A percentile compares a stretch with the other conserved stretches of the same genome.
Evolutionary conservation across 2,113 vertebrate species (phyloP).

Genomic region (Malaclemys terrapin): DNA sequence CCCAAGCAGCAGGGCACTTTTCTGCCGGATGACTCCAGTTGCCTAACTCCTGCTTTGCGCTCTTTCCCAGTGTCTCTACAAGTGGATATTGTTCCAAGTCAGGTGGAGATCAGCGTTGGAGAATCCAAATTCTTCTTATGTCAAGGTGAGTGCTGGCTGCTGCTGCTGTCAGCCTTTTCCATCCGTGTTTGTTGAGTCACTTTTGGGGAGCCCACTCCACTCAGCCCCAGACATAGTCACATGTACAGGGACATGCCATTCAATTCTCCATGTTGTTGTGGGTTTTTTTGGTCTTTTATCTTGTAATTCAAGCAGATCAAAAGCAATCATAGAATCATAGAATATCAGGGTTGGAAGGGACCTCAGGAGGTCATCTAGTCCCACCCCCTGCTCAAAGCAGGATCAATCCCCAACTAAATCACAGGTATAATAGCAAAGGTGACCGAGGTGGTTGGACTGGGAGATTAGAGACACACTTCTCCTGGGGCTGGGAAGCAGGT

Average conservation of each 20-base stretch:
- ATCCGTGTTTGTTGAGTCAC: neutral
- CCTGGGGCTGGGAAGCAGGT: neutral
- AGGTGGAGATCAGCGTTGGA: constrained; percentile 96
- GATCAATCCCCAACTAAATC: neutral
- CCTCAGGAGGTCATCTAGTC: no score
- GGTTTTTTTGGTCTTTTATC: neutral
- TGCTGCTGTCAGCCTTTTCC: accelerated
- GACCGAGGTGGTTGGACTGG: neutral
- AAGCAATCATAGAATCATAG: neutral
- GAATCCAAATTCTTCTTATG: constrained; percentile 99
- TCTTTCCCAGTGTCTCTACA: constrained; percentile 88
- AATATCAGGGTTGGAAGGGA: no score
- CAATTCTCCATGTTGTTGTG: neutral
- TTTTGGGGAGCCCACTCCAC: neutral
- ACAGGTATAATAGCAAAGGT: neutral
- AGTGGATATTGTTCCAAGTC: constrained; percentile 93
- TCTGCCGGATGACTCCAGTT: neutral
- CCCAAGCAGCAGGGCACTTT: accelerated
- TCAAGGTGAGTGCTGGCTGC: constrained; percentile 83
- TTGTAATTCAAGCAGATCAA: neutral
- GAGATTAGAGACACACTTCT: neutral
- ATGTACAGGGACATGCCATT: no score
- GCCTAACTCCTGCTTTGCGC: neutral
- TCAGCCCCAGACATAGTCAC: neutral
- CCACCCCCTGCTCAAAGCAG: no score